Evolutionary conservation across 1,140 invertebrate genomes (phyloP), one percentile per base, ranked within the genome.

Genomic region (Drosophila arawakana): DNA sequence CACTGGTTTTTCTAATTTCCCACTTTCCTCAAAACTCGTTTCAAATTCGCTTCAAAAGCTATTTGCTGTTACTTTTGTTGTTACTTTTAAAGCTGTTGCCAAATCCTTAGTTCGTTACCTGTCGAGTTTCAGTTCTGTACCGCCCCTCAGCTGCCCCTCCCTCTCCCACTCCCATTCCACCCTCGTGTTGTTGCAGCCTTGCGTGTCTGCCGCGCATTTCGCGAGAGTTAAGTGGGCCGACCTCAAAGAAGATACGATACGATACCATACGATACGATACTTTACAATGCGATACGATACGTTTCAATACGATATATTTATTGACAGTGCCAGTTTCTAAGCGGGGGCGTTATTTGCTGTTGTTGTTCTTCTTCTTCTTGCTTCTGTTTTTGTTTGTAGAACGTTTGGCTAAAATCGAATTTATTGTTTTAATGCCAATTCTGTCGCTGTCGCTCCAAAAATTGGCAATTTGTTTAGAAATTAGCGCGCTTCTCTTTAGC

Each of bases 351-450:
- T 66, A n/a, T 49, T 49, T 39, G 35, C 50, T 62, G 10, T 46
- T 10, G 21, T 50, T 60, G 54, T 60, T 10, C 21, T 50, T 60
- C 46, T 60, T 60, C 55, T 54, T 50, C n/a, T 74, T 66, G 63
- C 41, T 39, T 43, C 18, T 70, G 55, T 41, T 57, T 50, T 47
- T 62, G 70, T 54, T 65, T 50, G 62, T 70, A 61, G 69, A 71
- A 35, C 62, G 59, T 67, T 82, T 55, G 72, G 67, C 76, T 68
- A 71, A 88, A 88, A 89, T 88, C 83, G 83, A 88, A 89, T 88
- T 88, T 88, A 88, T 88, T 88, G 83, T 88, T 89, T 88, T 88
- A 88, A 88, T 88, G 83, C 83, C 83, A 80, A 80, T 89, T 83
- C 79, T 80, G 83, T 79, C 49, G 5, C n/a, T 3, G 30, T 73